Conservation (phyloP, 2,113 vertebrate species). For the Elephantulus edwardii region DNA sequence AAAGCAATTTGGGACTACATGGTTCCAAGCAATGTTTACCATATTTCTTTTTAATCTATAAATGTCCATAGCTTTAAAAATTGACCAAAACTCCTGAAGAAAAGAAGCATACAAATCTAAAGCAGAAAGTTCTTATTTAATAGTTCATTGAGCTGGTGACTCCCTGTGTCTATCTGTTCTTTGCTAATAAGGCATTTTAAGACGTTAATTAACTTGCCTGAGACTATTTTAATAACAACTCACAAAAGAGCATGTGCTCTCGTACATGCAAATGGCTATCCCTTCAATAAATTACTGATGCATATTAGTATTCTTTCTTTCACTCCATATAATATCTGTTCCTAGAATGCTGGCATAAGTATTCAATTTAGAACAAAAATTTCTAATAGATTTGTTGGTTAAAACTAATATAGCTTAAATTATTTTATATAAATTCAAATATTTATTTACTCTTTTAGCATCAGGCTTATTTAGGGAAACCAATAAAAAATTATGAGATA, state of each 20-base stretch:
- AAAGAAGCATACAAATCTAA: conserved; percentile 31
- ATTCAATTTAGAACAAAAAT: background rate
- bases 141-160: background rate
- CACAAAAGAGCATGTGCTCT: background rate
- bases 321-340: background rate
- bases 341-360: background rate
- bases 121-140: background rate
- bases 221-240: background rate
- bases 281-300: background rate
- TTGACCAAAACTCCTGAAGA: background rate
- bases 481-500: conserved; percentile 22
- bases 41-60: conserved; percentile 38
- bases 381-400: background rate
- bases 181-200: background rate
- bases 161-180: background rate
- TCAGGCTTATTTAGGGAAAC: background rate
- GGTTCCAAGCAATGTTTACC: background rate
- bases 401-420: background rate
- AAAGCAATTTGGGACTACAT: background rate
- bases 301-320: background rate
- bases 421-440: conserved; percentile 26
- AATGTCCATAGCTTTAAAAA: conserved; percentile 3
- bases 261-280: background rate
- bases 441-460: conserved; percentile 29
- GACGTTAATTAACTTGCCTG: conserved; percentile 22